Evolutionary conservation across 2,797 vertebrate species (phyloP).

Genomic region (Myotis myotis): DNA sequence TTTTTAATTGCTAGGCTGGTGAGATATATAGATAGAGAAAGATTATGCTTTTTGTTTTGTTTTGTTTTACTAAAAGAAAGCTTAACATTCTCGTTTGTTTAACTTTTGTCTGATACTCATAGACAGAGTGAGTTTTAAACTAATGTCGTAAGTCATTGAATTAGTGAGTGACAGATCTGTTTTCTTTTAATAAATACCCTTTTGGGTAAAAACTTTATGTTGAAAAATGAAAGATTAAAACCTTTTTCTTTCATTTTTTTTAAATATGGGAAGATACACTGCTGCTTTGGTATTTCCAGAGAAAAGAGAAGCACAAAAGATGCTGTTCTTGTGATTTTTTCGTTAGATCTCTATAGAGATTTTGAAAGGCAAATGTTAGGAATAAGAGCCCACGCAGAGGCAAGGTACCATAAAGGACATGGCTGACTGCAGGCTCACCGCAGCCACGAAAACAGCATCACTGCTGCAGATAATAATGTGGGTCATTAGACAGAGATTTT

Average conservation of each 20-base stretch:
- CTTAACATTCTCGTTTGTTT: conserved; percentile 35
- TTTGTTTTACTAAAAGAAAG: background rate
- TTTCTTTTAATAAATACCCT: conserved; percentile 65
- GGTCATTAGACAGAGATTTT: conserved; percentile 36
- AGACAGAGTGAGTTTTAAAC: conserved; percentile 51
- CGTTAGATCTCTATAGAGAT: conserved; percentile 70
- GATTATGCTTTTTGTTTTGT: background rate
- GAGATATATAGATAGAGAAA: background rate
- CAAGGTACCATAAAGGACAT: conserved; percentile 62
- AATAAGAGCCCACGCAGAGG: conserved; percentile 63
- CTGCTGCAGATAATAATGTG: conserved; percentile 11
- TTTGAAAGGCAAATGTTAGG: conserved; percentile 66
- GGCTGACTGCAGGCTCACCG: conserved; percentile 16
- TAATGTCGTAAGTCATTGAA: conserved; percentile 54
- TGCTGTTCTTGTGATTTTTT: conserved; percentile 69
- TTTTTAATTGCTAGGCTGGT: background rate
- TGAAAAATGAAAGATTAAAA: conserved; percentile 71
- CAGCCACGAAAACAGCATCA: conserved; percentile 18
- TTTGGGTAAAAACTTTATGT: conserved; percentile 57
- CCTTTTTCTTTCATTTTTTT: conserved; percentile 66
- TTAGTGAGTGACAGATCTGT: conserved; percentile 39
- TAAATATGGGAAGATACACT: conserved; percentile 59
- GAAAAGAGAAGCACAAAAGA: conserved; percentile 71
- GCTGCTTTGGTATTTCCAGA: conserved; percentile 72
- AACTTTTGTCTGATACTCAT: conserved; percentile 35